phyloP scores from a whole-genome alignment of 2,797 vertebrate genomes.

The Falco concolor region DNA sequence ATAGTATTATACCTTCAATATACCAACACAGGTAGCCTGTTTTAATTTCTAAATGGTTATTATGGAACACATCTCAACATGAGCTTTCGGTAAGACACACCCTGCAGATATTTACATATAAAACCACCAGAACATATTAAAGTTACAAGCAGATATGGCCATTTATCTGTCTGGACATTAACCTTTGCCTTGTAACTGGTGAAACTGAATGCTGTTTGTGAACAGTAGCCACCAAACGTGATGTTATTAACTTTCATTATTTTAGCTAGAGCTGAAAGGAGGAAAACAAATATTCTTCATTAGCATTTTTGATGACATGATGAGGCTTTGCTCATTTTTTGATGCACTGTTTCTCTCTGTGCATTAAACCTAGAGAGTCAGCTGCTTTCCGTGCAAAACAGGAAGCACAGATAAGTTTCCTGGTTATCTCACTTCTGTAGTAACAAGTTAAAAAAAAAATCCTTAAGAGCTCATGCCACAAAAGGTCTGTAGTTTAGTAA shows the following conservation, averaged over 20 bases:
- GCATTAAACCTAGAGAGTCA: not conserved
- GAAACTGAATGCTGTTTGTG: not conserved
- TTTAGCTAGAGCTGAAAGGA: not conserved
- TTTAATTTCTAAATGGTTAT: not conserved
- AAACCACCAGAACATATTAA: not conserved
- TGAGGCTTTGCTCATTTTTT: not conserved
- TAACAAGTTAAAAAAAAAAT: not conserved
- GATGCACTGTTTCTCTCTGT: not conserved
- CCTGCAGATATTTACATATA: not conserved
- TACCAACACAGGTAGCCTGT: not conserved
- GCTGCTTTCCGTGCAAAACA: not conserved
- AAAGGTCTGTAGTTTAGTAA: not conserved
- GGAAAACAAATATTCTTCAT: not conserved
- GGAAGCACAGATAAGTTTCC: not conserved
- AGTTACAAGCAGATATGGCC: not conserved
- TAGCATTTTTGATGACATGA: not conserved
- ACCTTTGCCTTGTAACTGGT: not conserved
- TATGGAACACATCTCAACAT: not conserved
- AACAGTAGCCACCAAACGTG: not conserved
- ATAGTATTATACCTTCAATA: not conserved
- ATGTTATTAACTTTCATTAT: not conserved
- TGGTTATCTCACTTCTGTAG: not conserved
- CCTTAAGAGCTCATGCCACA: not conserved
- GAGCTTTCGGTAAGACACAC: not conserved
- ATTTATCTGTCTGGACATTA: not conserved